A percentile compares a stretch with the other conserved stretches of the same genome.
Evolutionary conservation across 2,888 invertebrate genomes (phyloP).

Genomic region (Gari tellinella): DNA sequence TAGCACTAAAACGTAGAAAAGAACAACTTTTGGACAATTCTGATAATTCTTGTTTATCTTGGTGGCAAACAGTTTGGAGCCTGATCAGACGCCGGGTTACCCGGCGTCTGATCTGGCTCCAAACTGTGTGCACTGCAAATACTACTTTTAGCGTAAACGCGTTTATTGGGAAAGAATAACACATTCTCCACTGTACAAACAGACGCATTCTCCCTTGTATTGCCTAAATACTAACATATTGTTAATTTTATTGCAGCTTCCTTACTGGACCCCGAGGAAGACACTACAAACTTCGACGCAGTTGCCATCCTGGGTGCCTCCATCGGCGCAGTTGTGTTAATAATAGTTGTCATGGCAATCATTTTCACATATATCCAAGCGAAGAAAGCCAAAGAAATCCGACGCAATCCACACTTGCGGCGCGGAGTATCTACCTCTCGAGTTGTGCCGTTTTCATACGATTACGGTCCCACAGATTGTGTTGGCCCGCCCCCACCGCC

Average conservation of each 20-base stretch:
- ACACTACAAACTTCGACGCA: slow-evolving; percentile 2
- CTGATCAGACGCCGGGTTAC: too few relatives aligned
- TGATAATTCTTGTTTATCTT: too few relatives aligned
- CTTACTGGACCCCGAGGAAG: slow-evolving; percentile 35
- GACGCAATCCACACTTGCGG: slow-evolving; percentile 10
- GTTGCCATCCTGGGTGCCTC: slow-evolving; percentile 23
- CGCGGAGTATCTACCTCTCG: neutral
- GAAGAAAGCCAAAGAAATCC: slow-evolving; percentile 40
- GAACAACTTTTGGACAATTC: too few relatives aligned
- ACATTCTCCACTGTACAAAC: too few relatives aligned
- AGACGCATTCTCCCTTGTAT: too few relatives aligned
- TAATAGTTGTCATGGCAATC: slow-evolving; percentile 26
- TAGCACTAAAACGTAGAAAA: too few relatives aligned
- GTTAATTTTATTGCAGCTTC: slow-evolving; percentile 26
- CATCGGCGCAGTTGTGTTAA: slow-evolving; percentile 29
- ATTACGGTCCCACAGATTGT: slow-evolving; percentile 7
- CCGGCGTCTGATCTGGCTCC: too few relatives aligned
- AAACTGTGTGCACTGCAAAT: too few relatives aligned
- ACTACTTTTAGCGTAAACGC: too few relatives aligned
- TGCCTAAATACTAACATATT: too few relatives aligned
- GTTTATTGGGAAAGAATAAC: too few relatives aligned
- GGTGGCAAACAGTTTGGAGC: too few relatives aligned
- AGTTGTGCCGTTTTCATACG: neutral
- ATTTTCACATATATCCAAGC: slow-evolving; percentile 37
- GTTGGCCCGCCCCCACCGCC: slow-evolving; percentile 40